Evolutionary conservation across 2,113 vertebrate species (phyloP), one percentile per base, ranked within the genome.

Genomic region (Terrapene triunguis): DNA sequence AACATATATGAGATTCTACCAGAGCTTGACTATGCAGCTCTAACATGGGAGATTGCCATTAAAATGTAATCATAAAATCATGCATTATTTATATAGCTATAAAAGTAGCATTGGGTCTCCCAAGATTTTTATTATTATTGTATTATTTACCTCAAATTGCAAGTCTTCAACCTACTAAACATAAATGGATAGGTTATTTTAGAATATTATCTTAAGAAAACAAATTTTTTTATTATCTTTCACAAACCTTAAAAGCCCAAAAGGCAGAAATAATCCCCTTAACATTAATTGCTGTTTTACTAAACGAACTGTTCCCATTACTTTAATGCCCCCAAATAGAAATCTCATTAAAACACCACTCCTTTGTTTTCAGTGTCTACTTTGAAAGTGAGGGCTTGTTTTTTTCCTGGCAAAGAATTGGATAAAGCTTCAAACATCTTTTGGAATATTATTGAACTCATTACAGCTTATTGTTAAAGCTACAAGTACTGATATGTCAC

Each of bases 51-150:
- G 92, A 84, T 80, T 95, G 50, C 29, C 53, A 85, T 81, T 96
- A 96, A 96, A 96, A 96, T 92, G 32, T 92, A 83, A 93, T 97
- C 82, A 96, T 76, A 78, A 50, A 92, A 80, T 92, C 51, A 95
- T 93, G 22, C 27, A 89, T 96, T 95, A 95, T 96, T 95, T 96
- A 96, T 76, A 47, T 22, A 74, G 55, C 80, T 97, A 82, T 91
- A 93, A 94, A 87, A 94, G 51, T 50, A 5, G 2, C 1, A 0
- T 81, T 93, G 29, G 2, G 2, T 92, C 69, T 92, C 76, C 74
- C 51, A 84, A 76, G 13, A 87, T 97, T 96, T n/a, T 92, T 12
- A 65, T 57, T 83, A 59, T 42, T 92, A 92, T 80, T 94, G 55
- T 50, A 78, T 95, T 96, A 91, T 96, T 96, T 95, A 95, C 88